Evolutionary conservation across 2,888 invertebrate genomes (phyloP), one percentile per base, ranked within the genome.

Genomic region (Sphecodes monilicornis): DNA sequence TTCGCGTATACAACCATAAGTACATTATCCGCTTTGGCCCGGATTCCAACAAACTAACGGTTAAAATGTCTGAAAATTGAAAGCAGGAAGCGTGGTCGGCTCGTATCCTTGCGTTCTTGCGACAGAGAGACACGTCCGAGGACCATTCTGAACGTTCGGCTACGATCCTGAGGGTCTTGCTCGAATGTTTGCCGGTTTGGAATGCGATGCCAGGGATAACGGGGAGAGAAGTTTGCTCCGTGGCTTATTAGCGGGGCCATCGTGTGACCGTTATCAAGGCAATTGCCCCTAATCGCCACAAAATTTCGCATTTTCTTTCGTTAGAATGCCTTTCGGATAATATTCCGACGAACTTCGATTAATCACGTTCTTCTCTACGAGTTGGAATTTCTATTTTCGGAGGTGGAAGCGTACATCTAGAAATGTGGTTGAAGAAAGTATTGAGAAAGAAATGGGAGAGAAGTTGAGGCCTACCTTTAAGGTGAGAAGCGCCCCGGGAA

Each of bases 401-500:
- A n/a, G 50, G 10, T 10, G 50, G 50, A 8, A 8, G 39, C 22
- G 50, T n/a, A 50, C 50, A n/a, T n/a, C 50, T 50, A 50, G 50
- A 50, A 50, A 50, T 50, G 50, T n/a, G 50, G 22, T 50, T 10
- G n/a, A 50, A 50, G 50, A 50, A 50, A 50, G 50, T n/a, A n/a
- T 10, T 50, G 50, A 50, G n/a, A 50, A 50, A 50, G 50, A 50
- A 50, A 50, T 50, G 50, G 50, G 50, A 32, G 18, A 32, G 29
- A 16, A 32, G 32, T 16, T 18, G 3, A 64, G 64, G 18, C 90
- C 90, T 90, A 94, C 94, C 93, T 94, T 94, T 68, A 94, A 89
- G 46, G 91, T 94, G 76, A 94, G 91, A 57, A 93, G 90, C 41
- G 93, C 91, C 71, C 93, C 94, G 13, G 94, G 94, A 86, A 91